Evolutionary conservation across 2,113 vertebrate genomes (phyloP), one percentile per base, ranked within the genome.

Genomic region (Dermatemys mawii): DNA sequence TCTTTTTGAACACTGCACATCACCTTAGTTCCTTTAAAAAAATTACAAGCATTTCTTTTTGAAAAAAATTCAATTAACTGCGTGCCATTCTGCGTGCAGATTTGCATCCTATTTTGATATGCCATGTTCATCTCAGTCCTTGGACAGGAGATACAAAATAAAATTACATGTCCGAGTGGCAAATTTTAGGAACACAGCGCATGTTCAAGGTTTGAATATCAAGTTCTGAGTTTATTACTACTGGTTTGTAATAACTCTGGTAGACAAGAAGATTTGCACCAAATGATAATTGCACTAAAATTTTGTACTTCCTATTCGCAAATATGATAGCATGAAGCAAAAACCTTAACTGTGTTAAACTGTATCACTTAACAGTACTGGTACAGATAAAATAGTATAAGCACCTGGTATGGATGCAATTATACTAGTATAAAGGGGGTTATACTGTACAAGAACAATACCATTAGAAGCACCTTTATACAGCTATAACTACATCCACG

Each of bases 61-160:
- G 16, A 49, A 86, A 93, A 92, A 19, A 4, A 7, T 2, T 26
- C 3, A 2, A 10, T 35, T 35, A 44, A 3, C 75, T 81, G 75
- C 79, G 6, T 26, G 21, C 63, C 76, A 4, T 0, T 1, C 38
- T 53, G 4, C 13, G 2, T 12, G 3, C 49, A 46, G 19, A 8
- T 50, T 5, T 48, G 26, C n/a, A 3, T 24, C 27, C 22, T 1
- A 32, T 75, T 75, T 60, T 13, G 67, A 7, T 46, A 19, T 84
- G 76, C 19, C 16, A 17, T 17, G 78, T 88, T 41, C 24, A 1
- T n/a, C 86, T 75, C 51, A 16, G 26, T 44, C 70, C 22, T 44
- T 41, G 10, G 12, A 22, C 70, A 75, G 38, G n/a, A 38, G 38
- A 41, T 75, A 38, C 10, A 22, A 44, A 41, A 41, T n/a, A 81